Conservation (phyloP, 2,113 vertebrate genomes). For the Antechinus stuartii region DNA sequence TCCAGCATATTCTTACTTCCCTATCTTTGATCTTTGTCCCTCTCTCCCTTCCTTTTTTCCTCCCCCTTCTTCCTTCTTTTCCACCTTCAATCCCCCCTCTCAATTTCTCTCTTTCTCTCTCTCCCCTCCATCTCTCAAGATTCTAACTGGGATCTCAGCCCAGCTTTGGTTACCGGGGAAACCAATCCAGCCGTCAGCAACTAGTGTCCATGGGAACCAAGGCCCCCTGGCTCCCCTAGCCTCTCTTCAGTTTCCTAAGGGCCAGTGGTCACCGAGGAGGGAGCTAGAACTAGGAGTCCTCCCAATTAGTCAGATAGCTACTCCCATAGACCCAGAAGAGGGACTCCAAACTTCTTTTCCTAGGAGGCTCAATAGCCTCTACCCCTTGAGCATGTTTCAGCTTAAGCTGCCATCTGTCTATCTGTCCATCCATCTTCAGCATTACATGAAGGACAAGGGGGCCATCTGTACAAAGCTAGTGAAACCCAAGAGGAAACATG, state of each 20-base stretch:
- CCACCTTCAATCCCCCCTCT: too few species aligned
- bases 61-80: too few species aligned
- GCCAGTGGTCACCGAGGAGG: neutral
- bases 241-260: neutral
- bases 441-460: constrained; percentile 91
- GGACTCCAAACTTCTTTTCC: neutral
- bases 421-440: constrained; percentile 82
- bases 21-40: too few species aligned
- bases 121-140: neutral
- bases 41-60: too few species aligned
- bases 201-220: neutral
- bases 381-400: neutral
- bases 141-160: neutral
- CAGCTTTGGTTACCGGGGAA: constrained; percentile 56
- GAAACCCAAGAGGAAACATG: constrained; percentile 91
- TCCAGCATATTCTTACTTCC: neutral
- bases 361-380: neutral
- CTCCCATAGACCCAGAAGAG: accelerated
- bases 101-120: neutral
- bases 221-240: neutral
- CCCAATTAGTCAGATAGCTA: neutral
- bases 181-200: constrained; percentile 17
- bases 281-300: neutral
- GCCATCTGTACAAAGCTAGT: constrained; percentile 90
- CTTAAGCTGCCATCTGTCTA: neutral